phyloP scores from a whole-genome alignment of 2,113 vertebrate species.

The Bos taurus region DNA sequence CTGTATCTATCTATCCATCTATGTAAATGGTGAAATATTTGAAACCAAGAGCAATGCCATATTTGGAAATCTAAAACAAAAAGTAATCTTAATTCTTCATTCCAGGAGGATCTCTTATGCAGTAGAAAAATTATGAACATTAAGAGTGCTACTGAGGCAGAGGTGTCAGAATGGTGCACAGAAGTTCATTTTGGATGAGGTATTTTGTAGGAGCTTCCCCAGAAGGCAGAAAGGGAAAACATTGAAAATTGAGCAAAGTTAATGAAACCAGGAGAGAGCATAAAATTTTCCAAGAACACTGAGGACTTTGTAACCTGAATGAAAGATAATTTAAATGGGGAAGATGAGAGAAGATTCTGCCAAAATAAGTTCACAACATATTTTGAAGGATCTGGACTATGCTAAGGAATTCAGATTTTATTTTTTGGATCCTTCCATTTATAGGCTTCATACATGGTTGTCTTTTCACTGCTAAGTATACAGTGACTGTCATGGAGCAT shows the following conservation, averaged over 20 bases:
- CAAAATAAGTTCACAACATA: background rate
- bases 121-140: background rate
- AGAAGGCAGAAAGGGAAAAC: background rate
- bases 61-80: background rate
- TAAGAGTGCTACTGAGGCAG: background rate
- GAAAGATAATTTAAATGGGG: background rate
- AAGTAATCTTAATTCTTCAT: background rate
- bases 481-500: background rate
- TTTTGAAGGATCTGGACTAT: background rate
- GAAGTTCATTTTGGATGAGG: background rate
- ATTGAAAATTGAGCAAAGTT: background rate
- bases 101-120: background rate
- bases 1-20: background rate
- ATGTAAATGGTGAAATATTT: background rate
- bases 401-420: background rate
- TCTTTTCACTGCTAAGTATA: background rate
- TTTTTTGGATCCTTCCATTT: background rate
- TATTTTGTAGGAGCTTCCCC: background rate
- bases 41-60: background rate
- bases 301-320: background rate
- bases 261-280: background rate
- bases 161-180: background rate
- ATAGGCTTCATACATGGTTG: background rate
- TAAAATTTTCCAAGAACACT: background rate
- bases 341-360: background rate